Conservation (phyloP, 2,797 vertebrate species). For the Bovichtus variegatus region DNA sequence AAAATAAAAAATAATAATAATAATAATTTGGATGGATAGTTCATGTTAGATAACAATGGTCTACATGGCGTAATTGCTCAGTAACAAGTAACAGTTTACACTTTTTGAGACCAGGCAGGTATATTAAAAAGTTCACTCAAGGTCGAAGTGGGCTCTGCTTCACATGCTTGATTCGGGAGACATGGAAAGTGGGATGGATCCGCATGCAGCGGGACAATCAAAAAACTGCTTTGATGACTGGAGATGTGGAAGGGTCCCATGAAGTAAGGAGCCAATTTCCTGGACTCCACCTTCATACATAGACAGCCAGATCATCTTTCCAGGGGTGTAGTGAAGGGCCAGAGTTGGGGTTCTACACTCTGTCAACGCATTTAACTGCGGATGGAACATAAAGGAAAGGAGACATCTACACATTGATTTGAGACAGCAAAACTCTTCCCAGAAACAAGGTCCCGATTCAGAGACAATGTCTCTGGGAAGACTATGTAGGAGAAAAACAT, state of each 20-base stretch:
- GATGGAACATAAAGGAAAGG: not conserved
- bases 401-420: not conserved
- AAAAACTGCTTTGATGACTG: not conserved
- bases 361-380: not conserved
- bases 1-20: not conserved
- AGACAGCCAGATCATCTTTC: not conserved
- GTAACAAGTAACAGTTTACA: not conserved
- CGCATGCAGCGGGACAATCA: not conserved
- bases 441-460: not conserved
- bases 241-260: not conserved
- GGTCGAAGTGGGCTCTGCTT: not conserved
- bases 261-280: not conserved
- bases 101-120: not conserved
- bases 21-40: not conserved
- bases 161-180: not conserved
- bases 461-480: not conserved
- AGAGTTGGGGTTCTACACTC: not conserved
- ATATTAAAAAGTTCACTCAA: not conserved
- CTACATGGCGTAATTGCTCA: not conserved
- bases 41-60: not conserved
- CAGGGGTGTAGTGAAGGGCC: not conserved
- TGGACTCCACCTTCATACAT: not conserved
- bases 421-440: not conserved
- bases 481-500: not conserved
- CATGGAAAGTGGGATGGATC: not conserved